Conservation (phyloP, 2,797 vertebrate genomes). For the Chiloscyllium punctatum region DNA sequence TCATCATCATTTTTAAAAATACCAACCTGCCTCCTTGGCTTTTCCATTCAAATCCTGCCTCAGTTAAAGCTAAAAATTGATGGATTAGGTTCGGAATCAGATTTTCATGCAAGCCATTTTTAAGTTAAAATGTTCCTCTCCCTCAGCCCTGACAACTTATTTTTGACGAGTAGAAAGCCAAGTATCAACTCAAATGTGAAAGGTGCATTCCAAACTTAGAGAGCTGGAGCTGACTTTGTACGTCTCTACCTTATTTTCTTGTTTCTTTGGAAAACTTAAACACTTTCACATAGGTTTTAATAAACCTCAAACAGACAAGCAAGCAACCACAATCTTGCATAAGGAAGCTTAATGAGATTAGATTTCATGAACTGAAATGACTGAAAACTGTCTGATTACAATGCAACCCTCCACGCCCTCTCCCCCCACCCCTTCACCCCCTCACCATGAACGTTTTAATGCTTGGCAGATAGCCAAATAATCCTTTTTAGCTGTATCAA, state of each 20-base stretch:
- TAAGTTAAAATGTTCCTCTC: neutral
- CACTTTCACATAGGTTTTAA: neutral
- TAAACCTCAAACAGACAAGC: neutral
- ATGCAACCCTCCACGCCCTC: too few relatives aligned
- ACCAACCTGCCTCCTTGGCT: neutral
- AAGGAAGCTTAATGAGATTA: neutral
- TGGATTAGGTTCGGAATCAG: neutral
- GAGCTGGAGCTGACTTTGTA: neutral
- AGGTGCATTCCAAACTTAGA: neutral
- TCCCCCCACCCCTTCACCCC: too few relatives aligned
- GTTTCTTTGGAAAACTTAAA: slow-evolving; percentile 1
- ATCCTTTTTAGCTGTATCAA: neutral
- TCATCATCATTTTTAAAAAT: too few relatives aligned
- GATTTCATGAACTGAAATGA: neutral
- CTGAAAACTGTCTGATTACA: neutral
- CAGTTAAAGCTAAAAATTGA: neutral
- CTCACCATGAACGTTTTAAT: neutral
- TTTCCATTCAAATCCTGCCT: neutral
- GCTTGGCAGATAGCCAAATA: neutral
- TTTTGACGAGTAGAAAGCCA: neutral
- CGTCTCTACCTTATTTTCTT: neutral
- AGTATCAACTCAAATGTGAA: neutral
- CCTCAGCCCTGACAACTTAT: neutral
- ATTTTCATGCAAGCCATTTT: neutral
- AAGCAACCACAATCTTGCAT: neutral